phyloP scores from a whole-genome alignment of 2,113 vertebrate species.

The Varanus komodoensis region DNA sequence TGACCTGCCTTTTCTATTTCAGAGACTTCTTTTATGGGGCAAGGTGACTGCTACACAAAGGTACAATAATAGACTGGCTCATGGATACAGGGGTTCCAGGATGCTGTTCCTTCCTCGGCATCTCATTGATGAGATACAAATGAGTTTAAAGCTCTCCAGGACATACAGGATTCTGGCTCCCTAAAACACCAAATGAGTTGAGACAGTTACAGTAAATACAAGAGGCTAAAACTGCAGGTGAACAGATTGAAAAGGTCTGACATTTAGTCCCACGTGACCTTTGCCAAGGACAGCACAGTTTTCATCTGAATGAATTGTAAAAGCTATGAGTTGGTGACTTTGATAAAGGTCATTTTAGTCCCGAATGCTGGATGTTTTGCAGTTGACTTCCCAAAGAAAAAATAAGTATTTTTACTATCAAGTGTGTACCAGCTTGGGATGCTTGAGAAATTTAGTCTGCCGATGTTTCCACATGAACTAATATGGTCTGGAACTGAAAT shows the following conservation, averaged over 20 bases:
- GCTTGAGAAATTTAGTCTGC: not conserved
- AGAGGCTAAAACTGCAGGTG: conserved; percentile 58
- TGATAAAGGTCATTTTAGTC: conserved; percentile 72
- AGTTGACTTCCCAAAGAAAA: conserved; percentile 50
- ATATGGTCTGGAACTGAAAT: no score
- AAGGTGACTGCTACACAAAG: conserved; percentile 26
- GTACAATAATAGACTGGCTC: not conserved
- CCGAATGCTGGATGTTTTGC: conserved; percentile 58
- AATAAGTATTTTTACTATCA: conserved; percentile 42
- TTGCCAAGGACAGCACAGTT: conserved; percentile 68
- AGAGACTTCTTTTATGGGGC: conserved; percentile 47
- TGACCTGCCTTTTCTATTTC: conserved; percentile 42
- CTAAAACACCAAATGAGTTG: conserved; percentile 67
- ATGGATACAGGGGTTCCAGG: conserved; percentile 40
- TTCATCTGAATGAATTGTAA: conserved; percentile 56
- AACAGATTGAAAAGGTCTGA: conserved; percentile 67
- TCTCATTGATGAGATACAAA: conserved; percentile 49
- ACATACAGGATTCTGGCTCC: conserved; percentile 39
- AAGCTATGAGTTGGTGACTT: conserved; percentile 63
- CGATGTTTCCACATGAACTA: no score
- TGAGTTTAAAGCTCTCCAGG: conserved; percentile 51
- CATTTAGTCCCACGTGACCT: conserved; percentile 67
- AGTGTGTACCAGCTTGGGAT: conserved; percentile 17
- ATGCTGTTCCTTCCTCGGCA: conserved; percentile 46
- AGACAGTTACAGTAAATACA: conserved; percentile 66